Percentiles rank a stretch among this genome's conserved stretches.
These are phyloP conservation scores for Xenopus petersii DNA, from an alignment of 2,797 vertebrate genomes.

Conservation along the genomic window DNA sequence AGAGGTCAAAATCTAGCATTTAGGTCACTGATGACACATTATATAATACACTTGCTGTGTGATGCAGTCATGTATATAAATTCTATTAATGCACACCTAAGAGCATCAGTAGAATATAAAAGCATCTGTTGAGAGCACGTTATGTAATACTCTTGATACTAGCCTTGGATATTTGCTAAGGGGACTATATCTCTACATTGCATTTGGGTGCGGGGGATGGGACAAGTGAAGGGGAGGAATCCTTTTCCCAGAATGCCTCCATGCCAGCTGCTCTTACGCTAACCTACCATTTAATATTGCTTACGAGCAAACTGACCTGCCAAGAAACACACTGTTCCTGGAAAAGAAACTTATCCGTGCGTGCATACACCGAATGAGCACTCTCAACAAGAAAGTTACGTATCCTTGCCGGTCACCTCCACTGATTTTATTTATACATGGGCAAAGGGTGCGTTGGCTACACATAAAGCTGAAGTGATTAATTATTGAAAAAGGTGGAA, in stretches of 20 bases:
- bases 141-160: slow-evolving; percentile 17
- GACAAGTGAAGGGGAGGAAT: background rate
- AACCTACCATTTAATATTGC: slow-evolving; percentile 30
- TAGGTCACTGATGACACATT: slow-evolving; percentile 19
- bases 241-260: slow-evolving; percentile 23
- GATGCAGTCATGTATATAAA: slow-evolving; percentile 27
- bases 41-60: slow-evolving; percentile 11
- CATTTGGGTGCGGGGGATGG: background rate
- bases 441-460: slow-evolving; percentile 6
- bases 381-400: background rate
- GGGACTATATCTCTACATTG: slow-evolving; percentile 3
- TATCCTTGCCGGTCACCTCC: slow-evolving; percentile 11
- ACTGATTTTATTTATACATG: slow-evolving; percentile 5
- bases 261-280: slow-evolving; percentile 32
- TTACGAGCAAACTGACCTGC: slow-evolving; percentile 35
- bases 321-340: slow-evolving; percentile 33
- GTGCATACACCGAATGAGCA: slow-evolving; percentile 19
- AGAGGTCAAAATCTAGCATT: slow-evolving; percentile 20
- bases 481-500: slow-evolving; percentile 36
- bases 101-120: slow-evolving; percentile 17
- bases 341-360: slow-evolving; percentile 21
- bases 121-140: slow-evolving; percentile 19
- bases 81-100: slow-evolving; percentile 21
- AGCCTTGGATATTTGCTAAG: slow-evolving; percentile 9
- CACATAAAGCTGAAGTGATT: slow-evolving; percentile 18